These are phyloP conservation scores for Tenthredo mesomela DNA, from an alignment of 2,888 invertebrate species.

Conservation along the genomic window DNA sequence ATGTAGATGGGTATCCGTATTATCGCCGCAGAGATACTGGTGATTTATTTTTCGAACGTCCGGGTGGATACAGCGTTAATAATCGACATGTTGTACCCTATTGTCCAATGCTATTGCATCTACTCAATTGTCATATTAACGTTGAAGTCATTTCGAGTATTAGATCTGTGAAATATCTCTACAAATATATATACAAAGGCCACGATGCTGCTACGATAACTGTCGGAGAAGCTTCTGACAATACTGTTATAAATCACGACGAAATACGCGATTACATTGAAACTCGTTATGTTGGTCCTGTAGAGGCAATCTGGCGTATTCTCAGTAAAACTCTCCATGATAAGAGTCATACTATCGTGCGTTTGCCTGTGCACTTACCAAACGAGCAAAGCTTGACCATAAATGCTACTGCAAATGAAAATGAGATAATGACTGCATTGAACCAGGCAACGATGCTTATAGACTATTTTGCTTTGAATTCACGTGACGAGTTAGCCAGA, in stretches of 20 bases:
- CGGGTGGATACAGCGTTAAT: not conserved
- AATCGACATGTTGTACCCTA: slow-evolving; percentile 71
- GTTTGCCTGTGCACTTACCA: slow-evolving; percentile 40
- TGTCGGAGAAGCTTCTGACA: slow-evolving; percentile 2
- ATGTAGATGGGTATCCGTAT: slow-evolving; percentile 64
- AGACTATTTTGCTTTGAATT: slow-evolving; percentile 50
- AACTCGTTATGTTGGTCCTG: slow-evolving; percentile 60
- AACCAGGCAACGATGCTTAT: slow-evolving; percentile 57
- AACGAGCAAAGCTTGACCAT: slow-evolving; percentile 15
- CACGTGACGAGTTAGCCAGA: slow-evolving; percentile 39
- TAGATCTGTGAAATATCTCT: slow-evolving; percentile 65
- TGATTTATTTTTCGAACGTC: slow-evolving; percentile 1
- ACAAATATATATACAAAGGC: slow-evolving; percentile 66
- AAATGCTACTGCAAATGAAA: slow-evolving; percentile 57
- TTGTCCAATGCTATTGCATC: slow-evolving; percentile 56
- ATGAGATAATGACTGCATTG: slow-evolving; percentile 65
- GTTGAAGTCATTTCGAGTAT: slow-evolving; percentile 65
- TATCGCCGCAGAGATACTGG: slow-evolving; percentile 63
- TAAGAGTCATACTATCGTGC: slow-evolving; percentile 28
- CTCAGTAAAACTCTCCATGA: not conserved
- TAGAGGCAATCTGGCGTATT: slow-evolving; percentile 56
- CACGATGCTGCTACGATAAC: slow-evolving; percentile 61
- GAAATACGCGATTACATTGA: slow-evolving; percentile 60
- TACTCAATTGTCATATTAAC: slow-evolving; percentile 67
- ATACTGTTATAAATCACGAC: slow-evolving; percentile 53